Conservation (phyloP, 30 jellyfish, hydroid and myxozoan species). For the Haliclystus octoradiatus region DNA sequence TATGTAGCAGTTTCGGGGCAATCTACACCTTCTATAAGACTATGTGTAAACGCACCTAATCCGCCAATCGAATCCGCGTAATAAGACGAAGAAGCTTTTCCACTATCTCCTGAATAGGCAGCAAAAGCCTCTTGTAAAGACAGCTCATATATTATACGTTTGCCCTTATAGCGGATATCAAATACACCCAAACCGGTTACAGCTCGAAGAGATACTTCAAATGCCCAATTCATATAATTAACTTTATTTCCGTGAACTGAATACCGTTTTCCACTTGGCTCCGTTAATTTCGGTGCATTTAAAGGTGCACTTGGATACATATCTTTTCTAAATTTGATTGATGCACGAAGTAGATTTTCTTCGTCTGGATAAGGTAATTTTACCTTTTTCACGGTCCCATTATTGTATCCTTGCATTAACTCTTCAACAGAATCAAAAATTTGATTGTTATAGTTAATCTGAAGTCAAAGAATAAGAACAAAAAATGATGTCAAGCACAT, state of each 20-base stretch:
- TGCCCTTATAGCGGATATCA: slow-evolving; percentile 48
- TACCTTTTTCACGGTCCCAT: slow-evolving; percentile 26
- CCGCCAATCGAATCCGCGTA: slow-evolving; percentile 30
- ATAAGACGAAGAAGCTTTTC: slow-evolving; percentile 45
- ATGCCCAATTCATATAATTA: slow-evolving; percentile 68
- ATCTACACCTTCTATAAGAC: slow-evolving; percentile 48
- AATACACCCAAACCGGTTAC: slow-evolving; percentile 65
- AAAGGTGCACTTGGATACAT: slow-evolving; percentile 30
- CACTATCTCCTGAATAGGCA: slow-evolving; percentile 52
- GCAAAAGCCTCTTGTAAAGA: slow-evolving; percentile 68
- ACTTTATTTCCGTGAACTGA: slow-evolving; percentile 51
- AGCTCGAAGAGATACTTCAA: slow-evolving; percentile 43
- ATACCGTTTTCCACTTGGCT: slow-evolving; percentile 61
- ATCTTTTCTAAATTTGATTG: slow-evolving; percentile 33
- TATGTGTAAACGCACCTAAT: slow-evolving; percentile 24
- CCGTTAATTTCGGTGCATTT: slow-evolving; percentile 44
- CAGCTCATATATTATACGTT: slow-evolving; percentile 49
- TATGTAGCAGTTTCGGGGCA: slow-evolving; percentile 71
- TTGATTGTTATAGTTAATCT: slow-evolving; percentile 36
- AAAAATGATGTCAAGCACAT: no score
- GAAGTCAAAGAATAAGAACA: neutral
- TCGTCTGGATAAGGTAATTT: slow-evolving; percentile 14
- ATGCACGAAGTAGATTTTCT: slow-evolving; percentile 15
- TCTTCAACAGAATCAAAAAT: slow-evolving; percentile 30
- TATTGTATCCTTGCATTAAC: slow-evolving; percentile 23